Evolutionary conservation across 2,113 vertebrate genomes (phyloP).

Genomic region (Morphnarchus princeps): DNA sequence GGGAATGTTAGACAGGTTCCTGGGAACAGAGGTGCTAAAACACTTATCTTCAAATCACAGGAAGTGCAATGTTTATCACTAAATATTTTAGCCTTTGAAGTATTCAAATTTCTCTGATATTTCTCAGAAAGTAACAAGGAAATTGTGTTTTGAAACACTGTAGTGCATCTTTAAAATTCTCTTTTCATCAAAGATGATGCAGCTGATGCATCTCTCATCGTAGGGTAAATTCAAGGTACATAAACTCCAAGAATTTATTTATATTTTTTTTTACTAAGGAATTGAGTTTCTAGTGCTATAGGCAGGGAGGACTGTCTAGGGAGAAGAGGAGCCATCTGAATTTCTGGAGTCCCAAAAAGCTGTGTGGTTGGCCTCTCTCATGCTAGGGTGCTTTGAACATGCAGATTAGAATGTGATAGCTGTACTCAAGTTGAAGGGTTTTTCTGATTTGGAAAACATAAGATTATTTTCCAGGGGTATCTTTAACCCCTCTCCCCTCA

Average conservation of each 20-base stretch:
- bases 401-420: no score
- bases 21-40: background rate
- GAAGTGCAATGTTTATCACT: background rate
- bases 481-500: background rate
- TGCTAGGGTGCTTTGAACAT: background rate
- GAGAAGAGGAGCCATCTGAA: background rate
- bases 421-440: background rate
- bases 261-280: background rate
- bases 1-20: background rate
- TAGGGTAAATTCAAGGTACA: background rate
- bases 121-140: background rate
- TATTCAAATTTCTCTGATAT: background rate
- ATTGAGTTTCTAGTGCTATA: background rate
- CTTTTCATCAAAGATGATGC: background rate
- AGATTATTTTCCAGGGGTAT: background rate
- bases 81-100: background rate
- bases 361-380: background rate
- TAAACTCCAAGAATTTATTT: background rate
- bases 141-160: background rate
- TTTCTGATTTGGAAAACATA: accelerated
- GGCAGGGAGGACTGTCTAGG: background rate
- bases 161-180: no score
- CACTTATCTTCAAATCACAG: background rate
- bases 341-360: background rate
- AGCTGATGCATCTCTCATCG: background rate